These are phyloP conservation scores for Saccostrea echinata DNA, from an alignment of 1,140 invertebrate genomes.

Conservation along the genomic window DNA sequence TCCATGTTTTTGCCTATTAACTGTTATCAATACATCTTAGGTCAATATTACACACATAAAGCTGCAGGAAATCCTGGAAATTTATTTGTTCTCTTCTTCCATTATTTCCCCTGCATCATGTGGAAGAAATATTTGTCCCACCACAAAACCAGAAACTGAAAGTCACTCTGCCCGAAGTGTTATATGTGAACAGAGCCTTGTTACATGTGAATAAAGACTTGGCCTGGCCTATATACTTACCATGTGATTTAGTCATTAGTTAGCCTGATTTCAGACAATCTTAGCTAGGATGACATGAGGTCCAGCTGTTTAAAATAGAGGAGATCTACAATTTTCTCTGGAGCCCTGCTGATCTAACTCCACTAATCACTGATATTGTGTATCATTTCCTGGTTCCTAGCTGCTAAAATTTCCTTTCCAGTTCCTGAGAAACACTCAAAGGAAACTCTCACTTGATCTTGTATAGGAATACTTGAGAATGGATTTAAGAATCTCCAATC, in stretches of 20 bases:
- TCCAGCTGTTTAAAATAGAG: constrained; percentile 2
- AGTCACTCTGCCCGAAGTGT: not conserved
- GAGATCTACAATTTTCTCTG: not conserved
- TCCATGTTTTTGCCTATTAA: constrained; percentile 10
- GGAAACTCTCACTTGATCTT: not conserved
- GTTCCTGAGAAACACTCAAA: constrained; percentile 2
- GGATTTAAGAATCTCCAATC: too few relatives aligned
- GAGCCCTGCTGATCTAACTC: not conserved
- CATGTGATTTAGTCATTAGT: constrained; percentile 24
- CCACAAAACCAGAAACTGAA: not conserved
- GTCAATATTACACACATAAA: constrained; percentile 20
- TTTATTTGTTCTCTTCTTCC: not conserved
- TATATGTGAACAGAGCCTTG: not conserved
- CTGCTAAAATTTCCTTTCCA: not conserved
- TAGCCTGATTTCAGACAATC: not conserved
- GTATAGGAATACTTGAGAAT: not conserved
- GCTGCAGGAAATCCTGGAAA: constrained; percentile 5
- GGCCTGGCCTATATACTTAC: not conserved
- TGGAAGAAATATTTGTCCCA: not conserved
- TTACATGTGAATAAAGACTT: not conserved
- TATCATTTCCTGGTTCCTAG: constrained; percentile 12
- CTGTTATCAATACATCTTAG: constrained; percentile 18
- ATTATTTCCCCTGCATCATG: not conserved
- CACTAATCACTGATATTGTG: constrained; percentile 9
- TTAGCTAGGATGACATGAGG: not conserved